phyloP scores from a whole-genome alignment of 2,113 vertebrate genomes.

The Fregata magnificens region DNA sequence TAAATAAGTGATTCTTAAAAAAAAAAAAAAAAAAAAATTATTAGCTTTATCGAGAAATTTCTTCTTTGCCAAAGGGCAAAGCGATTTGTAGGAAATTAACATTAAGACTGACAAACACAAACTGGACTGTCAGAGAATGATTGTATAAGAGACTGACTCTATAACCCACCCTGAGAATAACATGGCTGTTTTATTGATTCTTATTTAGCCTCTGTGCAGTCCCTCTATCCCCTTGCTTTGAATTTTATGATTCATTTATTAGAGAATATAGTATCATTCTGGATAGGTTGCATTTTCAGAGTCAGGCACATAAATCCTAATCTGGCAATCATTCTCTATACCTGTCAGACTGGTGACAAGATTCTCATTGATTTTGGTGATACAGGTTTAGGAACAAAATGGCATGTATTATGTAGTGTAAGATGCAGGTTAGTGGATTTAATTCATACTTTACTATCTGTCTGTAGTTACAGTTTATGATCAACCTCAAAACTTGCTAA shows the following conservation, averaged over 20 bases:
- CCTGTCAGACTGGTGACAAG: not conserved
- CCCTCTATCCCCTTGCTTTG: not conserved
- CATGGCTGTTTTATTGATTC: conserved; percentile 29
- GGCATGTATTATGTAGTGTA: not conserved
- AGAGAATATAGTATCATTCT: not conserved
- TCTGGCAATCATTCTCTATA: not conserved
- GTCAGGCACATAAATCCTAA: conserved; percentile 15
- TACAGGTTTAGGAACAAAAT: not conserved
- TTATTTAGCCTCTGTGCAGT: conserved; percentile 21
- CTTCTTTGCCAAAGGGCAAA: not conserved
- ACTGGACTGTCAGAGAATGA: not conserved
- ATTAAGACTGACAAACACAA: conserved; percentile 23
- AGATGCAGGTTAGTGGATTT: not conserved
- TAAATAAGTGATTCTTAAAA: not conserved
- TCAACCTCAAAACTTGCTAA: not conserved
- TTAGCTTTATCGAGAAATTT: not conserved
- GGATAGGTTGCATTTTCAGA: conserved; percentile 10
- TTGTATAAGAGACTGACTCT: not conserved
- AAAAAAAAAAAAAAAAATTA: not conserved
- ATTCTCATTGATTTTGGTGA: conserved; percentile 7
- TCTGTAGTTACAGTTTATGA: not conserved
- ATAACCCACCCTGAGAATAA: not conserved
- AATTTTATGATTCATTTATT: conserved; percentile 30
- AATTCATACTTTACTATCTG: not conserved
- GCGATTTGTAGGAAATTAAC: not conserved